Evolutionary conservation across 2,113 vertebrate genomes (phyloP).

Genomic region (Ophiodon elongatus): DNA sequence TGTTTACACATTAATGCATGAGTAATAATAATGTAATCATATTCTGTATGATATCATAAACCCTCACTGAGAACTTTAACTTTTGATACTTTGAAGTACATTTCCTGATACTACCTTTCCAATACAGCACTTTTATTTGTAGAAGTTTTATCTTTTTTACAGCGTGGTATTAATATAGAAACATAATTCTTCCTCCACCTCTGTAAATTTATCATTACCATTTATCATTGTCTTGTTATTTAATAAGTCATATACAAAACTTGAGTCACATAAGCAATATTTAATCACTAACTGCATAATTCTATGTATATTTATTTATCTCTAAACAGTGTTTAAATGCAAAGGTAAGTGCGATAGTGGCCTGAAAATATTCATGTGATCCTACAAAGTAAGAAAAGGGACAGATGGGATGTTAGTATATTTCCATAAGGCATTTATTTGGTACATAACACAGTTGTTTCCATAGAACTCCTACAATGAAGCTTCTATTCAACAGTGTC

Average conservation of each 20-base stretch:
- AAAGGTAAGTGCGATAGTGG: no score
- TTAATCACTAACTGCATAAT: not conserved
- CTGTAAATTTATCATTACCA: not conserved
- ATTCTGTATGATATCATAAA: not conserved
- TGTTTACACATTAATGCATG: not conserved
- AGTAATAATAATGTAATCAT: not conserved
- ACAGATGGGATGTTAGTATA: not conserved
- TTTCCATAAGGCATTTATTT: not conserved
- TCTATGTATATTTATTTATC: not conserved
- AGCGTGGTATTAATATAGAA: not conserved
- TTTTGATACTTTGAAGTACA: not conserved
- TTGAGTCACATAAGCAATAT: not conserved
- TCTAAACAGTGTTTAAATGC: not conserved
- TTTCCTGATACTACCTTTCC: not conserved
- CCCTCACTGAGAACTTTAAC: not conserved
- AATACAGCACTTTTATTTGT: not conserved
- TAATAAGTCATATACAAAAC: not conserved
- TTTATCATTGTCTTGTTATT: not conserved
- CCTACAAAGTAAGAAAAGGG: not conserved
- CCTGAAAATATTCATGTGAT: not conserved
- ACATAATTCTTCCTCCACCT: not conserved
- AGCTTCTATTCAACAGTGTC: conserved; percentile 17
- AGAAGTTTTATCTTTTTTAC: not conserved
- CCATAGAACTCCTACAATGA: not conserved
- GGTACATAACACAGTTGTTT: not conserved